Conservation (phyloP, 2,888 invertebrate species). For the Slavum lentiscoides region DNA sequence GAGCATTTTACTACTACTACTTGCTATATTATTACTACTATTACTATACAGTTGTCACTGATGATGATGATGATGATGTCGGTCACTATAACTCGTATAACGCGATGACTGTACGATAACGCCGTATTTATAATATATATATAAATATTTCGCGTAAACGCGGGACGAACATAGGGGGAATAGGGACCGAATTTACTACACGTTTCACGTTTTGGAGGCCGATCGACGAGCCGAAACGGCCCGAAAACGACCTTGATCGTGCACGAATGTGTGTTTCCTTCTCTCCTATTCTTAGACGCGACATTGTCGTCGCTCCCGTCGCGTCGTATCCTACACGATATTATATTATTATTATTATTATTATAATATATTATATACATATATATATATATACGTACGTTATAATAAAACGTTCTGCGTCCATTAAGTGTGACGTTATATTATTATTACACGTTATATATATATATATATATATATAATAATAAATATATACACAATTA, state of each 20-base stretch:
- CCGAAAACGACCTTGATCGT: constrained; percentile 24
- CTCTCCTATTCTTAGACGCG: constrained; percentile 34
- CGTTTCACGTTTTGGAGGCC: not conserved
- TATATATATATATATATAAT: no score
- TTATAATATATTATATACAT: no score
- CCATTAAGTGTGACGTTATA: no score
- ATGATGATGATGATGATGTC: not conserved
- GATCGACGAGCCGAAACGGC: not conserved
- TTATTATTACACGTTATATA: not conserved
- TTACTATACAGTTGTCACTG: not conserved
- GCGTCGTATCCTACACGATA: not conserved
- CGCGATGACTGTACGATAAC: no score
- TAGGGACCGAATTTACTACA: not conserved
- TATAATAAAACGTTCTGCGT: no score
- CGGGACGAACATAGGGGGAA: no score
- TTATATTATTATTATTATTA: no score
- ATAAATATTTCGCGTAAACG: no score
- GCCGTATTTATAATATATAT: not conserved
- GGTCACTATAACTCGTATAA: not conserved
- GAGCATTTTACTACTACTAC: constrained; percentile 2
- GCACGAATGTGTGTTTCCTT: constrained; percentile 3
- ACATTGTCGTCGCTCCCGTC: constrained; percentile 1
- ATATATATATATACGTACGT: no score
- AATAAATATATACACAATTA: no score
- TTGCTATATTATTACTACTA: not conserved